Base-by-base conservation (phyloP, 1,140 invertebrate species). In the Tyrophagus putrescentiae region DNA sequence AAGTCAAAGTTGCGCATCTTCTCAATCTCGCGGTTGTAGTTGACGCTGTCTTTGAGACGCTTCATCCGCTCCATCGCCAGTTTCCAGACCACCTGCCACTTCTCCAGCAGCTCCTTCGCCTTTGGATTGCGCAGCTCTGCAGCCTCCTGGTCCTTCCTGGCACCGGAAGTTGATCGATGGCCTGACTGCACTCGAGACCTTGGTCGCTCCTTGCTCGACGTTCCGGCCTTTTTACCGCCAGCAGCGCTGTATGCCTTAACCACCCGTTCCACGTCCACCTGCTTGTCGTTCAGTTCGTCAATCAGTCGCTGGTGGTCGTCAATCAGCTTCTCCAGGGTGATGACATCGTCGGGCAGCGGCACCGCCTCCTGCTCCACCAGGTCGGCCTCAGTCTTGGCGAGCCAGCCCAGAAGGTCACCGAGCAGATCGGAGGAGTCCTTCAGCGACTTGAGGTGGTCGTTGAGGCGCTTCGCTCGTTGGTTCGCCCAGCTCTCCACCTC, bases 1-100 rank as follows among this genome's bases (percentile, higher is more conserved):
- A 95, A 99, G 67, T 90, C 91, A 77, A 98, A 98, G 81, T 95
- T 91, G 68, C 92, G 88, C 29, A 94, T 87, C 63, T 86, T 80
- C 72, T 92, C 86, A 60, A 92, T 75, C 68, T 66, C 54, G 52
- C 57, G 13, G 7, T 50, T 59, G 39, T 60, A 56, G 69, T 86
- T 84, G 1, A 91, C 77, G 68, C 91, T 85, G 69, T 96, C 90
- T 67, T 94, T 86, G 11, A 98, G 78, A 62, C 89, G 79, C 50
- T 89, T 78, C 74, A 95, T 89, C 68, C 93, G 76, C 70, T 97
- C 92, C 87, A 93, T 93, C 48, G 91, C 85, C 66, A 94, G 77
- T 71, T 96, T 81, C 91, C 93, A 97, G 27, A 98, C 89, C 65
- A 85, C 83, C 61, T 90, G 81, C 94, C 94, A 98, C 71, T 88